Base-by-base conservation (phyloP, 1,140 invertebrate species). In the Chironomus striatipennis region DNA sequence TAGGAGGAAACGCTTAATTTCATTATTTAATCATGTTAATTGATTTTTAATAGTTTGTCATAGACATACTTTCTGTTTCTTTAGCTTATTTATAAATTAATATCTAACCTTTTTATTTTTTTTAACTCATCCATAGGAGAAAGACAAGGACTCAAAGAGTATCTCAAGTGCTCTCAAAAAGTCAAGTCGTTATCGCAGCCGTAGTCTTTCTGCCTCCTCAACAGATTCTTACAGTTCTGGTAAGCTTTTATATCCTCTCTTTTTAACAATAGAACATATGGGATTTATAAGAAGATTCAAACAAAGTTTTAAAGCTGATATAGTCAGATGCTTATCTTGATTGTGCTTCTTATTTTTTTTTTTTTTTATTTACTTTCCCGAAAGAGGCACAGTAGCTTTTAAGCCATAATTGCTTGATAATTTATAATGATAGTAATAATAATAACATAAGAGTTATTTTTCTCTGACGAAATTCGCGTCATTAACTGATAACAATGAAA, bases 151-250 rank as follows among this genome's bases (percentile, higher is more conserved):
- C 75, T 79, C 85, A 2, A 89, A 89, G 82, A 57, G n/a, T n/a
- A 78, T 83, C 77, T 90, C 92, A 8, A 89, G 91, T 75, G 91
- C 91, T 15, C 81, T 93, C 79, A 93, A 93, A 83, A 94, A 93
- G 79, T 90, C 93, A 12, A 92, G 90, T 76, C 86, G 94, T 64
- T 93, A 96, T 80, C 85, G 94, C 70, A 95, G 93, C 82, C 87
- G 94, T 65, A 96, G 94, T 0, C 84, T 96, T 6, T 96, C 94
- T 43, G 94, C 94, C n/a, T 96, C 94, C 17, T 96, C 94, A 47
- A 95, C 93, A 57, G 94, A 96, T 81, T 96, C 94, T 42, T 96
- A 95, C 83, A 95, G 93, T 81, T 96, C 93, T 76, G 91, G 91
- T 92, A 88, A 80, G 8, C n/a, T 57, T 15, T 57, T n/a, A 57